A percentile compares a stretch with the other conserved stretches of the same genome.
Evolutionary conservation across 1,140 invertebrate species (phyloP).

Genomic region (Theocolax elegans): DNA sequence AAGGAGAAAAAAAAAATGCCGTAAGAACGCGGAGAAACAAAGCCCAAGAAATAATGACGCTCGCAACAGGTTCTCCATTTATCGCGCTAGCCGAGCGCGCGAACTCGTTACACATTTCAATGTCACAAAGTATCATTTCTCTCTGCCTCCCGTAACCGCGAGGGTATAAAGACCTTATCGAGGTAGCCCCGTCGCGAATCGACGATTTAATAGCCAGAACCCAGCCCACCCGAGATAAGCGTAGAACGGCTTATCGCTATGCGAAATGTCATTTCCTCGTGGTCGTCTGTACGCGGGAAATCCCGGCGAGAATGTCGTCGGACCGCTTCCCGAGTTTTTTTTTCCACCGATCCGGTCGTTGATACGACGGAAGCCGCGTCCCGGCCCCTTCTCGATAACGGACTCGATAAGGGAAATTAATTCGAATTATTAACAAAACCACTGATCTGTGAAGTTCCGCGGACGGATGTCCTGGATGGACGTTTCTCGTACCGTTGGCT

Average conservation of each 20-base stretch:
- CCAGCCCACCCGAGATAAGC: background rate
- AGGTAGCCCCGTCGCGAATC: background rate
- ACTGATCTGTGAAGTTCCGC: background rate
- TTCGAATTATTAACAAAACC: conserved; percentile 8
- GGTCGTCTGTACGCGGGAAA: background rate
- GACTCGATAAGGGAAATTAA: conserved; percentile 15
- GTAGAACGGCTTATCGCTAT: conserved; percentile 2
- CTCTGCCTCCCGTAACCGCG: background rate
- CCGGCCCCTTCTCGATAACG: background rate
- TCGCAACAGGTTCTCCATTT: background rate
- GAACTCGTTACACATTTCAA: conserved; percentile 30
- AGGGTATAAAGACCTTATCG: conserved; percentile 8
- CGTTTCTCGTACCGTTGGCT: background rate
- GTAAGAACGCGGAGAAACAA: background rate
- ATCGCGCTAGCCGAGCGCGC: background rate
- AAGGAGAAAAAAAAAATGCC: background rate
- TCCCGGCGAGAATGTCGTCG: background rate
- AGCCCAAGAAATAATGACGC: background rate
- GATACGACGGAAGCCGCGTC: conserved; percentile 8
- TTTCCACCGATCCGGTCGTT: background rate
- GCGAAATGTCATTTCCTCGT: conserved; percentile 20
- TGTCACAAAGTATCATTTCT: conserved; percentile 28
- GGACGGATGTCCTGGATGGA: too few relatives aligned
- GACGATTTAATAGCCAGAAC: conserved; percentile 20
- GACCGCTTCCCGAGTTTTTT: too few relatives aligned